Evolutionary conservation across 2,888 invertebrate species (phyloP).

Genomic region (Polia nebulosa): DNA sequence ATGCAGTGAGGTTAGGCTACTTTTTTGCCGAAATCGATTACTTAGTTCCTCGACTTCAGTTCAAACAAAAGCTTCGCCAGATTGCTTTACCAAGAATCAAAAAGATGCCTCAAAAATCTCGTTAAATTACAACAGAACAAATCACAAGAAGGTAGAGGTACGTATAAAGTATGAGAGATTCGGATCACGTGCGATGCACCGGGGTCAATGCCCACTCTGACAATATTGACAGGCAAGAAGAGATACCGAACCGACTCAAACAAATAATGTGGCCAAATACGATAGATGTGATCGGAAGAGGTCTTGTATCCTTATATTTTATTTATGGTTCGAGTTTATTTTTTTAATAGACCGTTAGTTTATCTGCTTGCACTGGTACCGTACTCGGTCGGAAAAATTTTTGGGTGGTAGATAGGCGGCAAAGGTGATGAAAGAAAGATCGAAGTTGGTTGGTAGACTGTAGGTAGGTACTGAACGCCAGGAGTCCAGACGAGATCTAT

Average conservation of each 20-base stretch:
- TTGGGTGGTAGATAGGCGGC: constrained; percentile 1
- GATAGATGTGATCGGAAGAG: constrained; percentile 71
- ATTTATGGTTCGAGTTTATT: constrained; percentile 38
- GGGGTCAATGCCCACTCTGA: constrained; percentile 82
- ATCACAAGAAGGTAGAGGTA: constrained; percentile 20
- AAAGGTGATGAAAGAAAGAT: neutral
- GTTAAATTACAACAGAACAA: constrained; percentile 8
- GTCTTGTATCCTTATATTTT: constrained; percentile 56
- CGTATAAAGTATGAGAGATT: constrained; percentile 56
- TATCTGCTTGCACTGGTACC: neutral
- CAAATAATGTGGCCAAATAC: constrained; percentile 86
- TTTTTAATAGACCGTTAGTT: constrained; percentile 8
- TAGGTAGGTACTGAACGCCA: too few relatives aligned
- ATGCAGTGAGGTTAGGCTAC: too few relatives aligned
- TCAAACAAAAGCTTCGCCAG: neutral
- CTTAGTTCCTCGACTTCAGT: neutral
- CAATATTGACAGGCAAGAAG: constrained; percentile 84
- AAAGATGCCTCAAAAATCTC: constrained; percentile 2
- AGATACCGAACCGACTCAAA: constrained; percentile 84
- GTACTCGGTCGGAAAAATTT: neutral
- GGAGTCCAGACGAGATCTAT: neutral
- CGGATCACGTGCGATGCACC: constrained; percentile 77
- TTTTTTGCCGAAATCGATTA: too few relatives aligned
- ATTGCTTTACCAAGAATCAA: neutral
- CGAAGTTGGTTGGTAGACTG: neutral